Conservation (phyloP, 2,888 invertebrate genomes). For the Amorpha juglandis region DNA sequence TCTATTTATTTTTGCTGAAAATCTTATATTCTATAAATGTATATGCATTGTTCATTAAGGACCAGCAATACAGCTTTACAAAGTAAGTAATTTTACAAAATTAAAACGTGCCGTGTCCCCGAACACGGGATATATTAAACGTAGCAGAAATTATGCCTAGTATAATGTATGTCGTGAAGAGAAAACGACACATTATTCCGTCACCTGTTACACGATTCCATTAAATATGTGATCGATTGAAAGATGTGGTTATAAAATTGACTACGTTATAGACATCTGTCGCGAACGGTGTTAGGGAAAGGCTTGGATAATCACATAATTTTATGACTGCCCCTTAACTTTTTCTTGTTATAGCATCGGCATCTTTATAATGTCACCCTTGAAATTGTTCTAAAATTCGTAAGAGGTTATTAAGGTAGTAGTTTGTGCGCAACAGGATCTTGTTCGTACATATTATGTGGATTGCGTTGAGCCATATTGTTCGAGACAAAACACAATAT, state of each 20-base stretch:
- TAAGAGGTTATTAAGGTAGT: too few species aligned
- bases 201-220: slow-evolving; percentile 31
- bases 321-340: neutral
- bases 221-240: slow-evolving; percentile 6
- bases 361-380: too few species aligned
- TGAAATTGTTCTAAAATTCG: too few species aligned
- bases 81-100: neutral
- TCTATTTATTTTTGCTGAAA: too few species aligned
- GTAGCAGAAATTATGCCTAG: neutral
- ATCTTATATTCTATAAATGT: too few species aligned
- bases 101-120: neutral
- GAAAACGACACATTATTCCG: slow-evolving; percentile 25
- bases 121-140: neutral
- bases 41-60: too few species aligned
- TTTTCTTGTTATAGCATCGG: neutral
- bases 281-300: neutral
- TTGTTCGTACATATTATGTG: too few species aligned
- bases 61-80: neutral
- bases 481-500: too few species aligned
- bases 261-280: slow-evolving; percentile 6
- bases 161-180: too few species aligned
- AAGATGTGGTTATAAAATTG: slow-evolving; percentile 9
- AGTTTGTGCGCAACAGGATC: too few species aligned
- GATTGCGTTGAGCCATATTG: too few species aligned
- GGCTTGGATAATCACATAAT: neutral